phyloP scores from a whole-genome alignment of 2,797 vertebrate genomes.

The Cephalopachus bancanus region DNA sequence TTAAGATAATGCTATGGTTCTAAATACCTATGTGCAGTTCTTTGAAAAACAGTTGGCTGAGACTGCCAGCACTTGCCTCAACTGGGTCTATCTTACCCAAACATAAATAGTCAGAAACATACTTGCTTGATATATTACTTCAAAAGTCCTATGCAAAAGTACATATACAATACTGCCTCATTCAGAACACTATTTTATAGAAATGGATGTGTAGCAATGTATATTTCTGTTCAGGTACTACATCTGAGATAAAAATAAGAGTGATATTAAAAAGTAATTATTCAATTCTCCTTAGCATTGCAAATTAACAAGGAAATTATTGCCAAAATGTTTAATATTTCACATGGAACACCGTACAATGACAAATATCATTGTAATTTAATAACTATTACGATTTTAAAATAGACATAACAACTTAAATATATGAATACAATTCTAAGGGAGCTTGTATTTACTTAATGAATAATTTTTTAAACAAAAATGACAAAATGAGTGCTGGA shows the following conservation, averaged over 20 bases:
- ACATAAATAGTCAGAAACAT: constrained; percentile 72
- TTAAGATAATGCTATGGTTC: constrained; percentile 79
- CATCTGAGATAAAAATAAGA: constrained; percentile 4
- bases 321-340: background rate
- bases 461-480: background rate
- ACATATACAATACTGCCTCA: constrained; percentile 1
- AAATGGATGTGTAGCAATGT: background rate
- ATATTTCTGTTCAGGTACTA: constrained; percentile 52
- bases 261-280: background rate
- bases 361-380: background rate
- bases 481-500: background rate
- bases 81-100: constrained; percentile 65
- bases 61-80: constrained; percentile 78
- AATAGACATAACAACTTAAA: background rate
- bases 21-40: constrained; percentile 56
- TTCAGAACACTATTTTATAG: background rate
- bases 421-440: background rate
- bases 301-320: background rate
- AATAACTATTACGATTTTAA: background rate
- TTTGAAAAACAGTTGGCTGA: constrained; percentile 82
- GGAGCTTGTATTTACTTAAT: background rate
- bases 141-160: constrained; percentile 66
- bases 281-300: background rate
- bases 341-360: background rate
- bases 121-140: constrained; percentile 63